Evolutionary conservation across 2,113 vertebrate species (phyloP), one percentile per base, ranked within the genome.

Genomic region (Oenanthe oenanthe): DNA sequence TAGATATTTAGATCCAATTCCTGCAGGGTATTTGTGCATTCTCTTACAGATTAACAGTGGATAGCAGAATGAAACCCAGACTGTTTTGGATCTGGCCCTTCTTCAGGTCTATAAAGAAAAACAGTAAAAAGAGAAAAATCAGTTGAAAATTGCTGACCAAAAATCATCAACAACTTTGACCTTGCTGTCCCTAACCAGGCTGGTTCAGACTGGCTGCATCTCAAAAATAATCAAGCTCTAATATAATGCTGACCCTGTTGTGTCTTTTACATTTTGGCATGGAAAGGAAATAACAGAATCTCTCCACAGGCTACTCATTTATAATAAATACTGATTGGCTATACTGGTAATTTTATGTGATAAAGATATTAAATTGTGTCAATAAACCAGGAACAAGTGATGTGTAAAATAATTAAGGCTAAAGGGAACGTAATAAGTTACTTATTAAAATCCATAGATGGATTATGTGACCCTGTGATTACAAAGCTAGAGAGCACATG

Each of bases 361-460:
- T 96, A 93, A 95, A 97, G 88, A 95, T 93, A 91, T 88, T 96
- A 92, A 97, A 92, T 84, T 88, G 28, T 85, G 76, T 96, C 93
- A 92, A 92, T 97, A 97, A 97, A 96, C 77, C 94, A 95, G 90
- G 90, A 97, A 87, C 15, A 76, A 97, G 83, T 87, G 85, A 98
- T 97, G 96, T 97, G 96, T 98, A 97, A 98, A 98, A 97, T 98
- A 98, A 99, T 98, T 98, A 98, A 97, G 97, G 96, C 95, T 97
- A 97, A 98, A 98, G 83, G 95, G 97, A 98, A 98, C 92, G 94
- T 97, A 98, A 98, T 98, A 98, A 98, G 97, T 99, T 98, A 99
- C 98, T 98, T 98, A 99, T 98, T 99, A 99, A 99, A 98, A 98
- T 98, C 98, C 97, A 97, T 98, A 97, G 98, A 97, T 85, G 88